These are phyloP conservation scores for Euplexia lucipara DNA, from an alignment of 2,888 invertebrate genomes.

Conservation along the genomic window DNA sequence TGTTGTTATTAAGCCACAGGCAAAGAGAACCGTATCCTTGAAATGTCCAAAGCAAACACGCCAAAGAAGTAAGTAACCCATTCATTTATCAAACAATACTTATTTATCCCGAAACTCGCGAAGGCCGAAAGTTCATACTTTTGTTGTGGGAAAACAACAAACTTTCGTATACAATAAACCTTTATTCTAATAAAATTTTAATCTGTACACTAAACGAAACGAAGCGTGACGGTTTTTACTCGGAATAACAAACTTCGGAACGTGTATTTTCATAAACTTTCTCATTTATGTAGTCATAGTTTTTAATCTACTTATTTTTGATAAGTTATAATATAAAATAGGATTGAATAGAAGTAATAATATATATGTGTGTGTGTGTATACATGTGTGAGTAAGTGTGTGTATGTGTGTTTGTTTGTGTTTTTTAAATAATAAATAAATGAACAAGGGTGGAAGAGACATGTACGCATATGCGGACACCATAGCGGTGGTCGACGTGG, in stretches of 20 bases:
- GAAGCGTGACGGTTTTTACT: constrained; percentile 43
- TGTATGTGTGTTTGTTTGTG: no score
- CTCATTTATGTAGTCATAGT: constrained; percentile 54
- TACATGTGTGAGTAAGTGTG: no score
- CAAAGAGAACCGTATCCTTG: neutral
- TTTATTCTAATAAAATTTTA: constrained; percentile 56
- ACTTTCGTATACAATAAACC: constrained; percentile 40
- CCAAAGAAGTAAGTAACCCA: constrained; percentile 10
- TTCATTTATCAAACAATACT: constrained; percentile 33
- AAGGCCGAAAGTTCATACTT: constrained; percentile 11
- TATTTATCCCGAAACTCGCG: constrained; percentile 39
- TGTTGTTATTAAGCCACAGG: no score
- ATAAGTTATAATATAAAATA: no score
- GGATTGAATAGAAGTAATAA: no score
- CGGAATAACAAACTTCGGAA: constrained; percentile 49
- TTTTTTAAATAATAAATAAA: no score
- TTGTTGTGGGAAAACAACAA: constrained; percentile 33
- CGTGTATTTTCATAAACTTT: constrained; percentile 49
- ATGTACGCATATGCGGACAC: no score
- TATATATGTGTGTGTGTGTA: no score
- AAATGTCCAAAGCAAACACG: neutral
- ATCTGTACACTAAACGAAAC: constrained; percentile 46
- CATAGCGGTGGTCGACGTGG: no score
- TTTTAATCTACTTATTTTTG: constrained; percentile 45
- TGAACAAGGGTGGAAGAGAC: no score